Conservation (phyloP, 1,140 invertebrate genomes). For the Mercenaria mercenaria region DNA sequence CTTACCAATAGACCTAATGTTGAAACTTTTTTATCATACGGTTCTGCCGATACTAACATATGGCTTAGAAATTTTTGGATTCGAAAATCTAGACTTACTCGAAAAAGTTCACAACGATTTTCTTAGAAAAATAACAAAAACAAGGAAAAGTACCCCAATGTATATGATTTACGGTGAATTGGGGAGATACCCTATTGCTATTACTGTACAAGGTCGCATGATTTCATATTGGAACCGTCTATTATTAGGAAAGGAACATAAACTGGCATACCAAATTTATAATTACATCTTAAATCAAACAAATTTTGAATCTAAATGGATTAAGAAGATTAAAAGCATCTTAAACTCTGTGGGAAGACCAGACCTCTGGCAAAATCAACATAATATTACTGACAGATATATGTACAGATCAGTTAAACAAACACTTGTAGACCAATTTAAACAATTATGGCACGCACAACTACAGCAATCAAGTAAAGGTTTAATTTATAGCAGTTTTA, state of each 20-base stretch:
- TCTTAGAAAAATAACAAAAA: slow-evolving; percentile 2
- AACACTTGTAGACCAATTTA: neutral
- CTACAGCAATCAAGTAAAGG: slow-evolving; percentile 7
- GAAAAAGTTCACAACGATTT: slow-evolving; percentile 32
- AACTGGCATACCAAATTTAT: neutral
- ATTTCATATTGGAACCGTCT: neutral
- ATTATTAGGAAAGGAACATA: neutral
- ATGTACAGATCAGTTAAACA: neutral
- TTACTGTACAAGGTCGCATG: neutral
- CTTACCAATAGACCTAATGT: neutral
- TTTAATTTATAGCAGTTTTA: neutral
- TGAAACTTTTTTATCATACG: slow-evolving; percentile 23
- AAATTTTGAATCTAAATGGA: neutral
- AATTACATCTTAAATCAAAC: slow-evolving; percentile 23
- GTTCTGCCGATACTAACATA: slow-evolving; percentile 20
- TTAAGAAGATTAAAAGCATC: slow-evolving; percentile 22
- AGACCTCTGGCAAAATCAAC: neutral
- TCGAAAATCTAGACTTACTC: neutral
- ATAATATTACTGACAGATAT: neutral
- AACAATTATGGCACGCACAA: neutral
- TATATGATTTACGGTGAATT: too few species aligned
- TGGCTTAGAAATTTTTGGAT: slow-evolving; percentile 22
- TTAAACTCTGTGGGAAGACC: neutral
- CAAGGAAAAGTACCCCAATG: neutral
- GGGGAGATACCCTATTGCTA: neutral